These are phyloP conservation scores for Neocrepidodera transversa DNA, from an alignment of 2,888 invertebrate species.

Conservation along the genomic window DNA sequence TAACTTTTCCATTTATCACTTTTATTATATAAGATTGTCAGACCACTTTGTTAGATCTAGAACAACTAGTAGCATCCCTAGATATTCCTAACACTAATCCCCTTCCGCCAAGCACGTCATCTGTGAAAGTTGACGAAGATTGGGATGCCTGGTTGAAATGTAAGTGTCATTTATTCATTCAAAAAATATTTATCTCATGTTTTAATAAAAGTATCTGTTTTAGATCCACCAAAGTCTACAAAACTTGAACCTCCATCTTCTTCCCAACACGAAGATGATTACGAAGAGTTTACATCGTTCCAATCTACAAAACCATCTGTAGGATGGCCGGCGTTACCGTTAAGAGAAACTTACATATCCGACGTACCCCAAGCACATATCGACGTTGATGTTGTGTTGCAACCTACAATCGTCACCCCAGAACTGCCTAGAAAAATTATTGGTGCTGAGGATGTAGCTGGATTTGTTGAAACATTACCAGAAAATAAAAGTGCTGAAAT, in stretches of 20 bases:
- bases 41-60: slow-evolving; percentile 65
- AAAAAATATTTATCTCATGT: too few relatives aligned
- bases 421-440: slow-evolving; percentile 47
- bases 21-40: slow-evolving; percentile 55
- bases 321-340: slow-evolving; percentile 43
- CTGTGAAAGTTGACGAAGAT: slow-evolving; percentile 50
- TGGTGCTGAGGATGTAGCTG: slow-evolving; percentile 31
- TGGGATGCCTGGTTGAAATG: slow-evolving; percentile 58
- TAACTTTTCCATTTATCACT: slow-evolving; percentile 23
- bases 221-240: slow-evolving; percentile 21
- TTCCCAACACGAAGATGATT: slow-evolving; percentile 47
- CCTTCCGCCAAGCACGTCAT: slow-evolving; percentile 38
- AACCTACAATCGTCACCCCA: slow-evolving; percentile 53
- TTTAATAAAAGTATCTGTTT: background rate
- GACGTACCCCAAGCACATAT: slow-evolving; percentile 34
- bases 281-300: slow-evolving; percentile 63
- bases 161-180: slow-evolving; percentile 48
- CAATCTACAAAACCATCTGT: slow-evolving; percentile 49
- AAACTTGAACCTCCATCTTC: slow-evolving; percentile 15
- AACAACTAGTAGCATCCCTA: slow-evolving; percentile 62
- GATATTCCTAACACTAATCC: slow-evolving; percentile 47
- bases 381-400: slow-evolving; percentile 48
- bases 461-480: slow-evolving; percentile 12
- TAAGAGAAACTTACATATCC: slow-evolving; percentile 58
- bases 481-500: slow-evolving; percentile 14